A percentile compares a stretch with the other conserved stretches of the same genome.
phyloP scores from a whole-genome alignment of 2,888 invertebrate genomes.

The Horisme vitalbata region DNA sequence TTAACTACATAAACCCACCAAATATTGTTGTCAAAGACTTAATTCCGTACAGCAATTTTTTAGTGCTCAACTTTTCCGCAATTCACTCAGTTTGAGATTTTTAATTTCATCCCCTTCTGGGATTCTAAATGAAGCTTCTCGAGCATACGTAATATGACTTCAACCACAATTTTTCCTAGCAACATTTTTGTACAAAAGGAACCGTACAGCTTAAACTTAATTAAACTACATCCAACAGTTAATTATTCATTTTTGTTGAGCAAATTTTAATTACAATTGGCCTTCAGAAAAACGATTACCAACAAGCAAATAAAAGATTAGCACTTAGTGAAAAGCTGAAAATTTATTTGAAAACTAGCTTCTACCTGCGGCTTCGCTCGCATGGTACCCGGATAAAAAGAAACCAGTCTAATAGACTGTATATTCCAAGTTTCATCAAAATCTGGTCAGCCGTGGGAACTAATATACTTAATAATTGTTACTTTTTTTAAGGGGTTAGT shows the following conservation, averaged over 20 bases:
- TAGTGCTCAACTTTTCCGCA: slow-evolving; percentile 38
- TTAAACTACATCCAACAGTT: slow-evolving; percentile 23
- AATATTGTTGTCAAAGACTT: neutral
- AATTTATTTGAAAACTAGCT: slow-evolving; percentile 43
- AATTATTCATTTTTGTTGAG: slow-evolving; percentile 33
- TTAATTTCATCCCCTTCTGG: slow-evolving; percentile 62
- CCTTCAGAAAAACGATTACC: slow-evolving; percentile 34
- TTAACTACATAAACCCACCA: too few relatives aligned
- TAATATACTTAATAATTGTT: too few relatives aligned
- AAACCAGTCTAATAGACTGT: too few relatives aligned
- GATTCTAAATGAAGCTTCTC: slow-evolving; percentile 53
- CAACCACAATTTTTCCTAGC: slow-evolving; percentile 50
- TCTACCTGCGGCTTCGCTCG: too few relatives aligned
- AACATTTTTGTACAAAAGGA: slow-evolving; percentile 28
- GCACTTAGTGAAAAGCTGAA: slow-evolving; percentile 37
- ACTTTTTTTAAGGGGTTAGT: too few relatives aligned
- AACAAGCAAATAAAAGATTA: slow-evolving; percentile 44
- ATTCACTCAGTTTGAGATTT: slow-evolving; percentile 51
- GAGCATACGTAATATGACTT: slow-evolving; percentile 53
- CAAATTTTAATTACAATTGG: slow-evolving; percentile 41
- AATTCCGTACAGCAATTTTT: neutral
- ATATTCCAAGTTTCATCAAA: too few relatives aligned
- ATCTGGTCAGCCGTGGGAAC: too few relatives aligned
- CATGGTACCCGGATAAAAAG: too few relatives aligned
- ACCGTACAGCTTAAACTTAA: slow-evolving; percentile 27